Evolutionary conservation across 2,888 invertebrate genomes (phyloP).

Genomic region (Campoletis raptor): DNA sequence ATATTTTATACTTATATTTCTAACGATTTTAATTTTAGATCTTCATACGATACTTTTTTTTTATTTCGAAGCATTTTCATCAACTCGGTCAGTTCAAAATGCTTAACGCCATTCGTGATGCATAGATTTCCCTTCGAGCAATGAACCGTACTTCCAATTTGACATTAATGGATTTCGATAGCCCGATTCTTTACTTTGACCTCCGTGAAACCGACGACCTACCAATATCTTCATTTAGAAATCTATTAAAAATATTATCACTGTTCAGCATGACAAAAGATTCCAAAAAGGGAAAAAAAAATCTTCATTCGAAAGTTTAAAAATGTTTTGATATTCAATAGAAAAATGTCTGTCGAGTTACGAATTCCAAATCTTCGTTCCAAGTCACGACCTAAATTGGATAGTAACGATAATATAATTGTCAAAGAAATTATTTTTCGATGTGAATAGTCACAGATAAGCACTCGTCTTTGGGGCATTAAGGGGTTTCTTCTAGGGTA

Average conservation of each 20-base stretch:
- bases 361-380: not conserved
- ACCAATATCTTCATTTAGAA: not conserved
- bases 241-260: not conserved
- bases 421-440: not conserved
- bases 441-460: too few species aligned
- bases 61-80: not conserved
- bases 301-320: not conserved
- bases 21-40: too few species aligned
- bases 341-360: not conserved
- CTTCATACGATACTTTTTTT: not conserved
- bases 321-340: not conserved
- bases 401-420: not conserved
- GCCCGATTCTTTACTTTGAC: not conserved
- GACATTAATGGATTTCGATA: not conserved
- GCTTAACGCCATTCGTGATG: not conserved
- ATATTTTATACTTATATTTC: too few species aligned
- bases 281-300: not conserved
- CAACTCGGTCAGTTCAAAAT: not conserved
- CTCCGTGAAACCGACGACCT: not conserved
- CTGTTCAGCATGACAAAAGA: not conserved
- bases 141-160: not conserved
- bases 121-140: not conserved
- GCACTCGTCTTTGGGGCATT: too few species aligned
- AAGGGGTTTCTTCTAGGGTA: too few species aligned
- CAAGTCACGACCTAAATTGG: not conserved